Percentiles rank a stretch among this genome's conserved stretches.
phyloP scores from a whole-genome alignment of 1,140 invertebrate genomes.

The Zaprionus ghesquierei region DNA sequence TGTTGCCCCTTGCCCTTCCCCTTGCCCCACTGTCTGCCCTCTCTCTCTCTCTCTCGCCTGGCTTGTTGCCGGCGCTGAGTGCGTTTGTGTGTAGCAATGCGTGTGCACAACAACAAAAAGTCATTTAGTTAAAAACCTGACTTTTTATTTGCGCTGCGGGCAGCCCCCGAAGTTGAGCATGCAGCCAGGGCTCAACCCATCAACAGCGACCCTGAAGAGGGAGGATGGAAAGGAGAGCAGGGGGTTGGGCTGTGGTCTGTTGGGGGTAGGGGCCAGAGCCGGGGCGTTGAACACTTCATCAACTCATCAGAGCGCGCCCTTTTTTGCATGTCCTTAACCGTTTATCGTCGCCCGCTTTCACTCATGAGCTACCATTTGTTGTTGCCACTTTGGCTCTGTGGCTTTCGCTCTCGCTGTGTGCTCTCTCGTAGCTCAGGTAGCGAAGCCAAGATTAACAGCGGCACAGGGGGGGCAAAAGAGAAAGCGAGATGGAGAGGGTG shows the following conservation, averaged over 20 bases:
- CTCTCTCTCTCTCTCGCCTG: no score
- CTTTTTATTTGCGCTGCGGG: conserved; percentile 77
- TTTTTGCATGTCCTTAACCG: conserved; percentile 79
- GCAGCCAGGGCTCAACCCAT: neutral
- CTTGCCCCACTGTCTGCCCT: no score
- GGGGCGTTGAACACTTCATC: conserved; percentile 78
- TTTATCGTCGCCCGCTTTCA: conserved; percentile 57
- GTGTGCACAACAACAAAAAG: conserved; percentile 80
- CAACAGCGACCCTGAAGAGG: conserved; percentile 19
- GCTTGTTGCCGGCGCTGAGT: conserved; percentile 54
- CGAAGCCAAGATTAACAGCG: neutral
- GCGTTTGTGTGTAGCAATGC: conserved; percentile 80
- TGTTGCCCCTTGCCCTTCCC: neutral
- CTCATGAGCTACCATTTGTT: conserved; percentile 65
- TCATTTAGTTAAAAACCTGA: conserved; percentile 81
- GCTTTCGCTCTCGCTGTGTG: neutral
- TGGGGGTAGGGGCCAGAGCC: neutral
- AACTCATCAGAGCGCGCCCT: conserved; percentile 79
- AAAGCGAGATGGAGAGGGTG: neutral
- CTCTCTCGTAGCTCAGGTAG: conserved; percentile 6
- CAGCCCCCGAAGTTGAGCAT: conserved; percentile 40
- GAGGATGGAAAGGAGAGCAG: neutral
- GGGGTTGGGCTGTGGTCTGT: no score
- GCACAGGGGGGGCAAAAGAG: neutral
- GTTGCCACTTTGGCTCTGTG: conserved; percentile 32